These are phyloP conservation scores for Carcina quercana DNA, from an alignment of 2,888 invertebrate species.

Conservation along the genomic window DNA sequence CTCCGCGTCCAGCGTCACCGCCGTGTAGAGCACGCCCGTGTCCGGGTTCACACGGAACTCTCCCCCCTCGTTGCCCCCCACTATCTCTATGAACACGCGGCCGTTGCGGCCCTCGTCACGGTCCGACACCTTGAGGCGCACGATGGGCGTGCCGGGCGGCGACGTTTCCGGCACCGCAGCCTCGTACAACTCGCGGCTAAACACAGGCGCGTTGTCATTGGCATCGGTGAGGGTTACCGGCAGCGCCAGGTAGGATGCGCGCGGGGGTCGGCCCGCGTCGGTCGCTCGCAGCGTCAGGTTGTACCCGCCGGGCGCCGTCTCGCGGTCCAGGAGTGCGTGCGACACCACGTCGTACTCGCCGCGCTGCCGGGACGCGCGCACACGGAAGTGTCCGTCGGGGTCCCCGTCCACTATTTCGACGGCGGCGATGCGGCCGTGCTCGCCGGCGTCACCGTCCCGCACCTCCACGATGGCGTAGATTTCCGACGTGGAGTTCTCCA, in stretches of 20 bases:
- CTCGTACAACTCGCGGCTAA: constrained; percentile 90
- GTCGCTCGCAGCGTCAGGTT: constrained; percentile 90
- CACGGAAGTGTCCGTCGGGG: constrained; percentile 90
- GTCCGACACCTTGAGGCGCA: constrained; percentile 90
- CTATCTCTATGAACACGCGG: constrained; percentile 89
- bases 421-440: constrained; percentile 87
- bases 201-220: constrained; percentile 91
- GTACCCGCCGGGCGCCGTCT: constrained; percentile 85
- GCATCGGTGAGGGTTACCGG: constrained; percentile 87
- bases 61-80: constrained; percentile 92
- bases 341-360: constrained; percentile 89
- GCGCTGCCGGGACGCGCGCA: constrained; percentile 75
- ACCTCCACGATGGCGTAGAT: constrained; percentile 93
- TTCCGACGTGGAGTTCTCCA: constrained; percentile 86
- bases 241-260: constrained; percentile 85
- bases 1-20: constrained; percentile 89
- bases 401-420: constrained; percentile 93
- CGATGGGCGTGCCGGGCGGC: constrained; percentile 90
- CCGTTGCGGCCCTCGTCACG: constrained; percentile 89
- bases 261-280: constrained; percentile 87
- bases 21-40: constrained; percentile 92
- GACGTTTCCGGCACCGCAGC: constrained; percentile 91
- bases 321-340: constrained; percentile 84
- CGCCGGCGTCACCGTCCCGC: constrained; percentile 86
- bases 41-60: constrained; percentile 91